These are phyloP conservation scores for Rhyacophila brunnea DNA, from an alignment of 1,140 invertebrate genomes.

Conservation along the genomic window DNA sequence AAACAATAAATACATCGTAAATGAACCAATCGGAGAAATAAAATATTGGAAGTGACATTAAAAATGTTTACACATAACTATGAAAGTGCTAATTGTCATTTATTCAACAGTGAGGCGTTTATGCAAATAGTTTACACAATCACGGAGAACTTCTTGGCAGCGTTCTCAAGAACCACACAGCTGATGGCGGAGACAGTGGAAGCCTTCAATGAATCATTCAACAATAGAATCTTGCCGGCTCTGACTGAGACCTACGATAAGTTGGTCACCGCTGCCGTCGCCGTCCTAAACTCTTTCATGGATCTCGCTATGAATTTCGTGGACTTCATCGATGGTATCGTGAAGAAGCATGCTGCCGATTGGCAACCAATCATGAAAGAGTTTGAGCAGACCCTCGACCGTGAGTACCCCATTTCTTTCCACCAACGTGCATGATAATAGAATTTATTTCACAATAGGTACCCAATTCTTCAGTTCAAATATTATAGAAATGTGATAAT, in stretches of 20 bases:
- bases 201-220: conserved; percentile 45
- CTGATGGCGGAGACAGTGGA: conserved; percentile 45
- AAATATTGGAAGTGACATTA: too few relatives aligned
- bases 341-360: conserved; percentile 61
- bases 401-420: conserved; percentile 38
- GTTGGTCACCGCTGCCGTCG: conserved; percentile 42
- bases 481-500: too few relatives aligned
- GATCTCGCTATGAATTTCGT: conserved; percentile 54
- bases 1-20: too few relatives aligned
- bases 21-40: too few relatives aligned
- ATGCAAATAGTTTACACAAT: background rate
- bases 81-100: background rate
- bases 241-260: conserved; percentile 58
- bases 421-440: too few relatives aligned
- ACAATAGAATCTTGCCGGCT: conserved; percentile 55
- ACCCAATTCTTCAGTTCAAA: too few relatives aligned
- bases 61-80: too few relatives aligned
- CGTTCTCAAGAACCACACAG: background rate
- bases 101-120: background rate
- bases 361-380: conserved; percentile 61
- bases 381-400: conserved; percentile 54
- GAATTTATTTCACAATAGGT: too few relatives aligned
- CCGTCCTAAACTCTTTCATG: conserved; percentile 49
- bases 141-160: background rate
- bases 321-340: conserved; percentile 53